Evolutionary conservation across 2,113 vertebrate genomes (phyloP).

Genomic region (Aplodontia rufa): DNA sequence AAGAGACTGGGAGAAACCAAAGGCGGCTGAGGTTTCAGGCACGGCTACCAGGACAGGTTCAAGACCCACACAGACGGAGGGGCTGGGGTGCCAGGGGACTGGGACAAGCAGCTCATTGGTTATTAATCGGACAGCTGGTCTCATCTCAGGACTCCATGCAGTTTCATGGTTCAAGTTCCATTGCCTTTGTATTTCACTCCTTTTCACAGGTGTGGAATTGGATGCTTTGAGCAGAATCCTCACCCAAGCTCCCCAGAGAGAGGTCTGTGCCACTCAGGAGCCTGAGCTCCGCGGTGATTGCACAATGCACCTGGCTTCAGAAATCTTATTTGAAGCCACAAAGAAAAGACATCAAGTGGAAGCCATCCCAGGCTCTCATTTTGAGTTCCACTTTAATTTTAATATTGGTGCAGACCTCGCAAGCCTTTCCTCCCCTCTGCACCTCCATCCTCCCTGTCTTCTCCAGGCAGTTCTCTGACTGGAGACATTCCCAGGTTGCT

Average conservation of each 20-base stretch:
- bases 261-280: too few species aligned
- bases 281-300: too few species aligned
- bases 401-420: rapidly evolving
- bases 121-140: not conserved
- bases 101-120: too few species aligned
- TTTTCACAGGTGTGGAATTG: conserved; percentile 1
- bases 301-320: not conserved
- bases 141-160: not conserved
- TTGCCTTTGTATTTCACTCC: not conserved
- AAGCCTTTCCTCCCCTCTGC: not conserved
- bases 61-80: not conserved
- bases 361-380: not conserved
- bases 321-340: not conserved
- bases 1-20: not conserved
- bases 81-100: too few species aligned
- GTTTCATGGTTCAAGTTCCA: too few species aligned
- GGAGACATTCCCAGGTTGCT: too few species aligned
- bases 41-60: too few species aligned
- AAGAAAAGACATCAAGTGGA: not conserved
- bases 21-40: too few species aligned
- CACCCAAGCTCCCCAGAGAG: not conserved
- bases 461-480: too few species aligned
- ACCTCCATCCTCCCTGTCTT: not conserved
- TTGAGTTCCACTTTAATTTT: not conserved
- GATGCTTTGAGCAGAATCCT: not conserved